Conservation (phyloP, 2,113 vertebrate species). For the Bubo bubo region DNA sequence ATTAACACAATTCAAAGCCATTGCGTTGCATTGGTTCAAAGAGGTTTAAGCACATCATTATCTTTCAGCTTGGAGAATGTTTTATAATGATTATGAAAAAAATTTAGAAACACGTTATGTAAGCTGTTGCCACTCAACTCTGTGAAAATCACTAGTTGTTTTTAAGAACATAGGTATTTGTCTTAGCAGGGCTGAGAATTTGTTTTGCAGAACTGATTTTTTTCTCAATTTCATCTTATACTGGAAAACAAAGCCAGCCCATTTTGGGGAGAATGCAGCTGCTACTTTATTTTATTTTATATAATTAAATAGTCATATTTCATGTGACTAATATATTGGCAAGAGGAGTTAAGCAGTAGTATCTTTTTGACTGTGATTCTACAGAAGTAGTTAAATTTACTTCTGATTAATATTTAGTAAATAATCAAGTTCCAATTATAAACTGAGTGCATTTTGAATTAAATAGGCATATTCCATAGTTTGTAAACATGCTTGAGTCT, state of each 20-base stretch:
- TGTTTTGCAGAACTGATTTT: neutral
- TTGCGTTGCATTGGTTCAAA: neutral
- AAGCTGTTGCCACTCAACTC: neutral
- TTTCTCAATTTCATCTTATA: neutral
- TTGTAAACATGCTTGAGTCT: neutral
- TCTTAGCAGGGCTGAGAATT: neutral
- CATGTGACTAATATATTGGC: neutral
- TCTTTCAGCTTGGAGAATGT: neutral
- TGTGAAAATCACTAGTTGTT: neutral
- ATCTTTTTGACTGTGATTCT: neutral
- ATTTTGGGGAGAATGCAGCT: neutral
- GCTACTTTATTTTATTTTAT: neutral
- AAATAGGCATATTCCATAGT: neutral
- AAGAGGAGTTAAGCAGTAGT: neutral
- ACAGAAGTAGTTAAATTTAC: neutral
- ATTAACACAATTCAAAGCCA: neutral
- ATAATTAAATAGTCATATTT: neutral
- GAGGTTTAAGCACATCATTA: neutral
- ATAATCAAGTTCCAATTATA: neutral
- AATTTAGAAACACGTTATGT: neutral
- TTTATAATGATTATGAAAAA: neutral
- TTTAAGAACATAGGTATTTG: neutral
- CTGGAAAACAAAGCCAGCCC: neutral
- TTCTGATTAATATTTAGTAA: neutral
- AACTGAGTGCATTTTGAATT: neutral